Conservation (phyloP, 2,888 invertebrate species). For the Tetranychus truncatus region DNA sequence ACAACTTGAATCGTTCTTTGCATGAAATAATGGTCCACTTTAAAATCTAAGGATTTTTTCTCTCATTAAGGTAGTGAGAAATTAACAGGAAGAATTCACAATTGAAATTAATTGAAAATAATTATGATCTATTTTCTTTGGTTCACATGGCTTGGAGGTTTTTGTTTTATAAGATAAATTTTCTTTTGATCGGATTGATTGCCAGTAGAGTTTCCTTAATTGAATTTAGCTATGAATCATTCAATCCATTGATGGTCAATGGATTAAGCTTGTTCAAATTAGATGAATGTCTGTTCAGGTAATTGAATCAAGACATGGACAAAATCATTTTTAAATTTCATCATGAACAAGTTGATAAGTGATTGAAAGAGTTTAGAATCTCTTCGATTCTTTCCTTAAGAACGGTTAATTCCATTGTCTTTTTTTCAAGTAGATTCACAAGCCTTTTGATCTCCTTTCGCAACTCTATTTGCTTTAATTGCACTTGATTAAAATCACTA, state of each 20-base stretch:
- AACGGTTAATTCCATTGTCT: background rate
- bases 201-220: too few relatives aligned
- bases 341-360: background rate
- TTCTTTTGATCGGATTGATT: background rate
- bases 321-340: background rate
- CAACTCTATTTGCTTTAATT: background rate
- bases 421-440: background rate
- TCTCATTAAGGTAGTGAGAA: too few relatives aligned
- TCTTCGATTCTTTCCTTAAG: constrained; percentile 1
- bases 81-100: background rate
- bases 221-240: too few relatives aligned
- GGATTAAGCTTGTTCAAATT: too few relatives aligned
- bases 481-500: constrained; percentile 4
- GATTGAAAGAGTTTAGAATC: background rate
- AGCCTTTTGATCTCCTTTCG: background rate
- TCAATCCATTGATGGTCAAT: too few relatives aligned
- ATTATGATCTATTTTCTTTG: background rate
- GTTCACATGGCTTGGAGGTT: background rate
- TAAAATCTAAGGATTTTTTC: too few relatives aligned
- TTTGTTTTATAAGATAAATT: background rate
- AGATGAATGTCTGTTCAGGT: background rate
- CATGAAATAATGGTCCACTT: too few relatives aligned
- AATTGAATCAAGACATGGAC: background rate
- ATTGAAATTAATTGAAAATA: background rate
- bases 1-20: too few relatives aligned